Evolutionary conservation across 2,113 vertebrate species (phyloP).

Genomic region (Gracilinanus agilis): DNA sequence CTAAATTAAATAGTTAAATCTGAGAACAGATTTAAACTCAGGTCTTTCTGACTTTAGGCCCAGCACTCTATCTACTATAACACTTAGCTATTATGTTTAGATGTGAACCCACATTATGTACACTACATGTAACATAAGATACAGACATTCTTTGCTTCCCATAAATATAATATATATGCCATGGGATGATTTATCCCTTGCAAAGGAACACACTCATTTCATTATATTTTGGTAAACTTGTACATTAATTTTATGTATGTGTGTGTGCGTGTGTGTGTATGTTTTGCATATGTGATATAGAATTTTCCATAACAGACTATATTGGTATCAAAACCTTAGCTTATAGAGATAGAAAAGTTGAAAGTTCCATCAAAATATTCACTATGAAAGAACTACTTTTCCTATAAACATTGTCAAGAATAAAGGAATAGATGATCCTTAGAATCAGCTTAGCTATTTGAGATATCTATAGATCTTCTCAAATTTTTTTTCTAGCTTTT

Average conservation of each 20-base stretch:
- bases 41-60: neutral
- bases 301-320: constrained; percentile 34
- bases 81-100: neutral
- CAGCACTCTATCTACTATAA: neutral
- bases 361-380: neutral
- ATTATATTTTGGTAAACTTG: constrained; percentile 72
- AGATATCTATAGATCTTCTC: neutral
- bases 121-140: neutral
- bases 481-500: constrained; percentile 25
- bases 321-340: constrained; percentile 32
- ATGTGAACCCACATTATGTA: neutral
- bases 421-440: neutral
- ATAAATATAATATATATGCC: neutral
- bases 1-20: neutral
- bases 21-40: neutral
- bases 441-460: neutral
- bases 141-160: neutral
- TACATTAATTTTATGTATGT: constrained; percentile 64
- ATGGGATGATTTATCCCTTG: constrained; percentile 54
- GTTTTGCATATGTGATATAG: constrained; percentile 63
- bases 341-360: constrained; percentile 10
- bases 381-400: constrained; percentile 11
- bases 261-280: constrained; percentile 74
- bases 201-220: constrained; percentile 53
- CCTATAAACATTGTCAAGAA: neutral